Conservation (phyloP, 1,140 invertebrate species). For the Babylonia areolata region DNA sequence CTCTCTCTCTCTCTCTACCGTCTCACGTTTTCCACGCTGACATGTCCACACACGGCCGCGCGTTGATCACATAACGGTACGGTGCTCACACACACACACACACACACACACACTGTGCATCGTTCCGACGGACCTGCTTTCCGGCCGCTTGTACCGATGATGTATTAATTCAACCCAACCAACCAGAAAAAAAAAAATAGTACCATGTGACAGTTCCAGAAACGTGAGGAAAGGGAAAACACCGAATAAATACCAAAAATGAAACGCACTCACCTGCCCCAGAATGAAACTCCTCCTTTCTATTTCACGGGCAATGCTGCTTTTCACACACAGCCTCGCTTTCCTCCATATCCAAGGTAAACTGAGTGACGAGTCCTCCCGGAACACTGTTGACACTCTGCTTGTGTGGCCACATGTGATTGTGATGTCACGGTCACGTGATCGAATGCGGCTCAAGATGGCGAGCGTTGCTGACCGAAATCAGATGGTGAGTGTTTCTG, state of each 20-base stretch:
- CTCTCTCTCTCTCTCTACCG: too few relatives aligned
- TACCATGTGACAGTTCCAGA: too few relatives aligned
- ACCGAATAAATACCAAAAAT: background rate
- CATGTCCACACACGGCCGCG: background rate
- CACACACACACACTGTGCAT: background rate
- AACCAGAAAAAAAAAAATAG: too few relatives aligned
- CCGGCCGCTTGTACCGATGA: too few relatives aligned
- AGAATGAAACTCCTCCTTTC: conserved; percentile 33
- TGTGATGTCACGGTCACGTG: conserved; percentile 61
- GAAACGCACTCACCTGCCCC: background rate
- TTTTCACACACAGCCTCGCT: conserved; percentile 22
- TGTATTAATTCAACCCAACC: too few relatives aligned
- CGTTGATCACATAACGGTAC: too few relatives aligned
- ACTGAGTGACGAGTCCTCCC: conserved; percentile 29
- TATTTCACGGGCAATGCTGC: background rate
- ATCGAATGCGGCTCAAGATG: conserved; percentile 51
- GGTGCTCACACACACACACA: too few relatives aligned
- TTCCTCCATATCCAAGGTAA: conserved; percentile 42
- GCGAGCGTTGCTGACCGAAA: conserved; percentile 7
- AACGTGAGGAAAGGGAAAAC: too few relatives aligned
- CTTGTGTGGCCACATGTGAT: conserved; percentile 38
- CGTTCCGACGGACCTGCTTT: too few relatives aligned
- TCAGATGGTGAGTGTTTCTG: too few relatives aligned
- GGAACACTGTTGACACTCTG: conserved; percentile 6
- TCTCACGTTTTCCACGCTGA: background rate